Percentiles rank a stretch among this genome's conserved stretches.
Conservation (phyloP, 2,888 invertebrate genomes). For the Pemphredon lugubris region DNA sequence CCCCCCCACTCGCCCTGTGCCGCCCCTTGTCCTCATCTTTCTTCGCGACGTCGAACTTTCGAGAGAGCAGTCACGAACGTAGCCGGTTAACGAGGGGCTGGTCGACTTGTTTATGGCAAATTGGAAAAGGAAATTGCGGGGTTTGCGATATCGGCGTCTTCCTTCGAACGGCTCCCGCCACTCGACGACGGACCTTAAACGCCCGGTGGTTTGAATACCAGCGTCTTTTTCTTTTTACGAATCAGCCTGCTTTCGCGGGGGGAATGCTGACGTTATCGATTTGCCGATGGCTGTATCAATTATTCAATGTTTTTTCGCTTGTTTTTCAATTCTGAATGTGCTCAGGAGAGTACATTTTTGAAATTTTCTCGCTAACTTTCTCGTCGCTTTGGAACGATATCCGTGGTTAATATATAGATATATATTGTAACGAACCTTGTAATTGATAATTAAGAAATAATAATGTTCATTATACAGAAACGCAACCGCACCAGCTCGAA, state of each 20-base stretch:
- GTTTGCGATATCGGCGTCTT: constrained; percentile 60
- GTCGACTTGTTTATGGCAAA: constrained; percentile 80
- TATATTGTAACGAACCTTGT: too few relatives aligned
- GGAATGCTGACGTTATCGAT: neutral
- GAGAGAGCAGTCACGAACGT: constrained; percentile 70
- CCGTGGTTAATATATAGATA: too few relatives aligned
- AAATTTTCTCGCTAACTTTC: too few relatives aligned
- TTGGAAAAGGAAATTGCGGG: constrained; percentile 80
- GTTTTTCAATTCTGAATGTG: too few relatives aligned
- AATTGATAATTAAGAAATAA: too few relatives aligned
- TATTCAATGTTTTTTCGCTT: too few relatives aligned
- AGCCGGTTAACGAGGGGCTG: constrained; percentile 69
- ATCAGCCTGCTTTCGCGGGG: neutral
- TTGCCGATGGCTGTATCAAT: too few relatives aligned
- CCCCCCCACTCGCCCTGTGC: neutral
- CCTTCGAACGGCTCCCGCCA: constrained; percentile 24
- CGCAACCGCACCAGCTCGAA: too few relatives aligned
- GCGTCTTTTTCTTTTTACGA: constrained; percentile 24
- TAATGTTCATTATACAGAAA: too few relatives aligned
- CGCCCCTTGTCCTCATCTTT: constrained; percentile 29
- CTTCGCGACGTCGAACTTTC: constrained; percentile 53
- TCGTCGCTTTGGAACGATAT: too few relatives aligned
- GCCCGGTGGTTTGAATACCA: constrained; percentile 38
- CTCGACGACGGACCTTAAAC: constrained; percentile 46
- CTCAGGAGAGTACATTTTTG: too few relatives aligned